phyloP scores from a whole-genome alignment of 2,797 vertebrate species.

The Artibeus jamaicensis region DNA sequence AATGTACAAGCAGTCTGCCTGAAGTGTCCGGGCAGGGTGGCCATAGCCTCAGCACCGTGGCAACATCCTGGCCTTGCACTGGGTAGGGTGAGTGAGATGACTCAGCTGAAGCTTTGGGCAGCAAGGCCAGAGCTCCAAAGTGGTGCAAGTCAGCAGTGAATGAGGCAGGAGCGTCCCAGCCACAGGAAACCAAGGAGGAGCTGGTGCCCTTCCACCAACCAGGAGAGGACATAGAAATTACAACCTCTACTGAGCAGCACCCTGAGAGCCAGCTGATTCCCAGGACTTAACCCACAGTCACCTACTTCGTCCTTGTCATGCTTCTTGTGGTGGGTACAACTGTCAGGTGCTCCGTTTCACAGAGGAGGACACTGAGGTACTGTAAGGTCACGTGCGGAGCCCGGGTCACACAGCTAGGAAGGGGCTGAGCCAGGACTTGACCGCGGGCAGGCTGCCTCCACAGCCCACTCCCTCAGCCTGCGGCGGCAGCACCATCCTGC shows the following conservation, averaged over 20 bases:
- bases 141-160: background rate
- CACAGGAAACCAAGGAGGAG: background rate
- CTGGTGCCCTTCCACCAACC: background rate
- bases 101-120: background rate
- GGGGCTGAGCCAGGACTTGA: background rate
- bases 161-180: background rate
- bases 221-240: background rate
- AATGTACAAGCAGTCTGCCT: background rate
- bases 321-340: background rate
- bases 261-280: background rate
- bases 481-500: fast-evolving
- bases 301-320: background rate
- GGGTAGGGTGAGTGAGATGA: background rate
- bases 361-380: background rate
- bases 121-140: background rate
- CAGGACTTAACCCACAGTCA: background rate
- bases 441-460: background rate
- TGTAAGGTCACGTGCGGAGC: background rate
- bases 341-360: background rate
- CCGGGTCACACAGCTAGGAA: background rate
- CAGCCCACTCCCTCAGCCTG: background rate
- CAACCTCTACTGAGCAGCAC: background rate
- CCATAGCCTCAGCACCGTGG: background rate
- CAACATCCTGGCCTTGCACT: background rate
- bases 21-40: background rate